Evolutionary conservation across 1,140 invertebrate genomes (phyloP), one percentile per base, ranked within the genome.

Genomic region (Apis dorsata): DNA sequence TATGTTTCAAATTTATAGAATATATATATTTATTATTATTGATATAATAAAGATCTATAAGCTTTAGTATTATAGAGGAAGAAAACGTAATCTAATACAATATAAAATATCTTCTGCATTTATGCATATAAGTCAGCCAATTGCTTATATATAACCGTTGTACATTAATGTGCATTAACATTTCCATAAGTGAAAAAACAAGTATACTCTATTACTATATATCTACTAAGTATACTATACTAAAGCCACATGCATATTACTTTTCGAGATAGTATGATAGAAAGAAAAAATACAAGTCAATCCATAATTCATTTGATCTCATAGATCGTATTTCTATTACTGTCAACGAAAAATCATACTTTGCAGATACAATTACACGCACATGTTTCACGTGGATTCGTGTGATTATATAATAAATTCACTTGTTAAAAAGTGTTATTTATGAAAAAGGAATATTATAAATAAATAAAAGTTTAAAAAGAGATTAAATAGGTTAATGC

Each of bases 31-130:
- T 11, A 8, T 24, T 55, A 8, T 2, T 19, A 13, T 19, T 19
- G 17, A 55, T 12, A 13, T 11, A 28, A 28, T 4, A 8, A 60
- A 60, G 49, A 28, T n/a, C 11, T 44, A n/a, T 12, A 59, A 24
- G 9, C 15, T 57, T 49, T 8, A 57, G 57, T 34, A 55, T 65
- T 8, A 21, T 0, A 7, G 2, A 10, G 7, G 15, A 17, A 78
- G 63, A 78, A 57, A 78, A 28, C 44, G 60, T 76, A 76, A 65
- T 63, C 19, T 24, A 19, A 68, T 55, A 34, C 51, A 28, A 53
- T 65, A 65, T 4, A 49, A 78, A 44, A 78, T 24, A 78, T 10
- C 12, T 24, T 11, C 7, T 53, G 9, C 7, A 21, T 69, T 69
- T 49, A 44, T 49, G 7, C 44, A 24, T 13, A 21, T 10, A 51